These are phyloP conservation scores for Drosophila barbarae DNA, from an alignment of 2,888 invertebrate genomes.

Conservation along the genomic window DNA sequence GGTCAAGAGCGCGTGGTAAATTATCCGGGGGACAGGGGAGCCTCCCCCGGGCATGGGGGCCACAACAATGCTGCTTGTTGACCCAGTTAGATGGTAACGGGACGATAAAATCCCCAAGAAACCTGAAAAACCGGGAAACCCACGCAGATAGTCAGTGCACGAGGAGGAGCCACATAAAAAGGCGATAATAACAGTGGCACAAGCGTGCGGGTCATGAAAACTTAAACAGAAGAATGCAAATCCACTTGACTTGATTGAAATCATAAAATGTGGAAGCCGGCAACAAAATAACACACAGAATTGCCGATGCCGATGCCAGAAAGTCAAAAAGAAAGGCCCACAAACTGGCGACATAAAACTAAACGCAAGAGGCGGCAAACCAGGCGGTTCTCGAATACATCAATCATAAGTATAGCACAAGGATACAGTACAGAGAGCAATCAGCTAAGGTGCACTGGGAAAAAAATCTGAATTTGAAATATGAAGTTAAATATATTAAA, in stretches of 20 bases:
- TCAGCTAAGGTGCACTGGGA: not conserved
- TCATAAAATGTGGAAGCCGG: constrained; percentile 60
- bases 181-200: constrained; percentile 41
- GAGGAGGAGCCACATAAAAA: constrained; percentile 13
- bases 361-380: constrained; percentile 38
- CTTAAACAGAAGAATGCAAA: constrained; percentile 60
- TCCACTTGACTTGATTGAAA: constrained; percentile 75
- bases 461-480: not conserved
- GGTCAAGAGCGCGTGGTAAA: constrained; percentile 36
- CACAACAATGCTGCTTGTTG: constrained; percentile 24
- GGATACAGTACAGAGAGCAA: constrained; percentile 27
- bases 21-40: constrained; percentile 2
- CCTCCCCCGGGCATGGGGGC: constrained; percentile 8
- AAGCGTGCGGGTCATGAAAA: constrained; percentile 49
- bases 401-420: constrained; percentile 57
- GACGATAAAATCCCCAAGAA: constrained; percentile 19
- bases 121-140: constrained; percentile 8
- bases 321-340: constrained; percentile 1
- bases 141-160: not conserved
- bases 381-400: constrained; percentile 39
- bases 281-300: constrained; percentile 45
- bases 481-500: not conserved
- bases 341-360: constrained; percentile 62
- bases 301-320: constrained; percentile 46
- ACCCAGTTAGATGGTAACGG: constrained; percentile 38